Evolutionary conservation across 2,888 invertebrate species (phyloP).

Genomic region (Drosophila infuscata): DNA sequence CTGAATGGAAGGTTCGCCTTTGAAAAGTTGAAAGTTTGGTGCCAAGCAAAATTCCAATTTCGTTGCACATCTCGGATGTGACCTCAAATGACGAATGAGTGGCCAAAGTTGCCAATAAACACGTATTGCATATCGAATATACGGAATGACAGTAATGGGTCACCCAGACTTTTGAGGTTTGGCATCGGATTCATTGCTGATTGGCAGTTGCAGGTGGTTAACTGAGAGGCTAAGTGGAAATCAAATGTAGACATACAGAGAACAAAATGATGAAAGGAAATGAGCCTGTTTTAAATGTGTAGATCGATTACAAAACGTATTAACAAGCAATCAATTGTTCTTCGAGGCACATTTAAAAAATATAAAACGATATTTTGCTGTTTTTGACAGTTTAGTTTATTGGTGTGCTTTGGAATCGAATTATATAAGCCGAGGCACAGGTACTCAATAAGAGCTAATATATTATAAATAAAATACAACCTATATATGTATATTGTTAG

Average conservation of each 20-base stretch:
- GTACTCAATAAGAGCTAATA: neutral
- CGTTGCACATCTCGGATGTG: conserved; percentile 43
- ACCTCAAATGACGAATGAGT: conserved; percentile 65
- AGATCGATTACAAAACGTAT: conserved; percentile 10
- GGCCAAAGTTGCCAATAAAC: conserved; percentile 66
- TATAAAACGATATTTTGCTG: neutral
- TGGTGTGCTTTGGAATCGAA: neutral
- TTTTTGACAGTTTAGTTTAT: neutral
- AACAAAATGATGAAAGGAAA: neutral
- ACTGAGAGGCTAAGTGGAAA: neutral
- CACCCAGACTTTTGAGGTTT: conserved; percentile 31
- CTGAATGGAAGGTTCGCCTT: conserved; percentile 34
- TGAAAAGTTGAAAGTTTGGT: conserved; percentile 8
- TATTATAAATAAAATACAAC: neutral
- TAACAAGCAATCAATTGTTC: neutral
- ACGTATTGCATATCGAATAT: conserved; percentile 59
- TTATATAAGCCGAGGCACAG: neutral
- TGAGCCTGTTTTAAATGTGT: neutral
- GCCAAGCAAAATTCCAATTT: conserved; percentile 40
- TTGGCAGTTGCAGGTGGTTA: conserved; percentile 20
- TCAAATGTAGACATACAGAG: neutral
- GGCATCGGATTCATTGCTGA: conserved; percentile 33
- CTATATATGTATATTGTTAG: neutral
- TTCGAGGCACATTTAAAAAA: neutral
- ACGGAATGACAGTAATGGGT: conserved; percentile 64